These are phyloP conservation scores for Cephonodes hylas DNA, from an alignment of 2,888 invertebrate genomes.

Conservation along the genomic window DNA sequence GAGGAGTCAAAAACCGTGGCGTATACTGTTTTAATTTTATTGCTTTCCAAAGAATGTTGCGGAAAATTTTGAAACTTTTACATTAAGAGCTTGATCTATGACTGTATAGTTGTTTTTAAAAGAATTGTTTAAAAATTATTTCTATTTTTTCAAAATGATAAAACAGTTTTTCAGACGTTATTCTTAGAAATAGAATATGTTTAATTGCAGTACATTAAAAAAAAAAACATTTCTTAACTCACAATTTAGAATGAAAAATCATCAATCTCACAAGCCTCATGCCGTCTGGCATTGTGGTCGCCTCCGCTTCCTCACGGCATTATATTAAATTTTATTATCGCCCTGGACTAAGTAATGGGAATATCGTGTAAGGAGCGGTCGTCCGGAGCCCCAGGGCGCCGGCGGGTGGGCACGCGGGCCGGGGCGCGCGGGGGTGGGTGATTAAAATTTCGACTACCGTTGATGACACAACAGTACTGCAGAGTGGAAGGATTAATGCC, in stretches of 20 bases:
- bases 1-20: conserved; percentile 50
- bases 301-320: conserved; percentile 72
- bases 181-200: too few species aligned
- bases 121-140: not conserved
- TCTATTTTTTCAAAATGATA: too few species aligned
- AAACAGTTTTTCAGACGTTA: too few species aligned
- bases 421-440: conserved; percentile 47
- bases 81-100: conserved; percentile 21
- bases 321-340: conserved; percentile 82
- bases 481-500: conserved; percentile 73
- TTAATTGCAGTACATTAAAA: not conserved
- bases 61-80: conserved; percentile 39
- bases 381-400: conserved; percentile 66
- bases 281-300: conserved; percentile 60
- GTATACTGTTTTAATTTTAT: conserved; percentile 62
- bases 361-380: conserved; percentile 81
- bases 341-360: conserved; percentile 81
- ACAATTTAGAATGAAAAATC: not conserved
- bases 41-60: conserved; percentile 59
- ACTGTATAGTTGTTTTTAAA: conserved; percentile 5
- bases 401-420: conserved; percentile 31
- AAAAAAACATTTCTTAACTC: not conserved
- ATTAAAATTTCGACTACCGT: conserved; percentile 80
- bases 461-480: conserved; percentile 75
- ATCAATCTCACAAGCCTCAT: conserved; percentile 24